Evolutionary conservation across 2,888 invertebrate species (phyloP).

Genomic region (Heliconius aoede): DNA sequence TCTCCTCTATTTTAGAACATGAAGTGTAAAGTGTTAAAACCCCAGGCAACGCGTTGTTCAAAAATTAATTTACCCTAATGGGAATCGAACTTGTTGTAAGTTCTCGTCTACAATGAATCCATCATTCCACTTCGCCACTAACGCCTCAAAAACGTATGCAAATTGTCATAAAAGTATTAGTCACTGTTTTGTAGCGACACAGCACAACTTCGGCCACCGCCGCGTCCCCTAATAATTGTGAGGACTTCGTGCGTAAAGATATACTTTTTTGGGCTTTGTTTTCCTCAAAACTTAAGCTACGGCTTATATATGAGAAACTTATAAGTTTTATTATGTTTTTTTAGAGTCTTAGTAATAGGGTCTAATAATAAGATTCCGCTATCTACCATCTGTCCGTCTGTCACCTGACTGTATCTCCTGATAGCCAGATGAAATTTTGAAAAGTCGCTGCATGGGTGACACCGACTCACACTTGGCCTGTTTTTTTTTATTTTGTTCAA

Average conservation of each 20-base stretch:
- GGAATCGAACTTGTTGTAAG: background rate
- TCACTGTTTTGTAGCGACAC: background rate
- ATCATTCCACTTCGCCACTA: background rate
- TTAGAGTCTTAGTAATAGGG: background rate
- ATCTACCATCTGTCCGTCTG: no score
- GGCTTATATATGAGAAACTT: background rate
- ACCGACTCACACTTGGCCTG: no score
- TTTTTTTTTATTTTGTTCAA: no score
- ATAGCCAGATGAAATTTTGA: no score
- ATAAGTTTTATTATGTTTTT: background rate
- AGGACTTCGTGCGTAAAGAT: slow-evolving; percentile 8
- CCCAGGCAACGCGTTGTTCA: background rate
- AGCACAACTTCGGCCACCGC: background rate
- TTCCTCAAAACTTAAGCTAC: background rate
- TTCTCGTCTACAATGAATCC: no score
- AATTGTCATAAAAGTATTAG: background rate
- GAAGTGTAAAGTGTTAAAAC: background rate
- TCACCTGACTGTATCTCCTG: no score
- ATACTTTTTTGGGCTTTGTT: background rate
- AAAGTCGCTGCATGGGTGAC: no score
- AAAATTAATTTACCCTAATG: background rate
- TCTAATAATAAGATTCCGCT: no score
- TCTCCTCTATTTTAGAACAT: background rate
- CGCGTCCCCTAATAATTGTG: background rate
- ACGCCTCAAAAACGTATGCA: background rate